Evolutionary conservation across 1,140 invertebrate species (phyloP).

Genomic region (Neodiprion pinetum): DNA sequence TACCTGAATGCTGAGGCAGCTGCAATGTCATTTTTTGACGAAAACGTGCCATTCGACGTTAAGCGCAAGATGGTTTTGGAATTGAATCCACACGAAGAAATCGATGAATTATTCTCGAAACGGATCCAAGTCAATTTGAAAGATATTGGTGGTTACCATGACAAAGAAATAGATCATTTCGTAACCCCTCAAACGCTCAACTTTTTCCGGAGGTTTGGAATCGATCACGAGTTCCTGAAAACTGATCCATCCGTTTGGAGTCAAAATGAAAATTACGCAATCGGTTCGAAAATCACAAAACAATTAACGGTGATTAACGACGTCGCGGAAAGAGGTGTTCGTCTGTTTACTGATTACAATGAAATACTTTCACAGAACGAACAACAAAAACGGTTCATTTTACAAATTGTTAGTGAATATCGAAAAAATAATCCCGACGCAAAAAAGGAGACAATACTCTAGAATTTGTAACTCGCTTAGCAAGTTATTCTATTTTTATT

Average conservation of each 20-base stretch:
- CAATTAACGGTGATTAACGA: constrained; percentile 21
- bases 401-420: constrained; percentile 33
- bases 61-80: background rate
- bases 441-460: constrained; percentile 21
- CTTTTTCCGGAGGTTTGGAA: constrained; percentile 7
- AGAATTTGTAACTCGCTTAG: constrained; percentile 8
- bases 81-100: background rate
- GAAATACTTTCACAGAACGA: constrained; percentile 26
- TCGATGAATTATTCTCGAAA: background rate
- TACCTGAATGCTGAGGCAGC: constrained; percentile 31
- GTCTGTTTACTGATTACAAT: constrained; percentile 34
- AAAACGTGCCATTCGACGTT: constrained; percentile 11
- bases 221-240: constrained; percentile 21
- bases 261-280: constrained; percentile 19
- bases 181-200: background rate
- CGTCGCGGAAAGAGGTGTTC: constrained; percentile 15
- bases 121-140: background rate
- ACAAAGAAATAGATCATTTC: constrained; percentile 16
- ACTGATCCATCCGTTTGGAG: constrained; percentile 12
- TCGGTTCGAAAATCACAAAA: constrained; percentile 12
- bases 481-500: background rate
- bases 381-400: constrained; percentile 35
- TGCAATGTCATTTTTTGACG: constrained; percentile 34
- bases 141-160: background rate
- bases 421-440: constrained; percentile 25